phyloP scores from a whole-genome alignment of 1,140 invertebrate species.

The Leptinotarsa texana region DNA sequence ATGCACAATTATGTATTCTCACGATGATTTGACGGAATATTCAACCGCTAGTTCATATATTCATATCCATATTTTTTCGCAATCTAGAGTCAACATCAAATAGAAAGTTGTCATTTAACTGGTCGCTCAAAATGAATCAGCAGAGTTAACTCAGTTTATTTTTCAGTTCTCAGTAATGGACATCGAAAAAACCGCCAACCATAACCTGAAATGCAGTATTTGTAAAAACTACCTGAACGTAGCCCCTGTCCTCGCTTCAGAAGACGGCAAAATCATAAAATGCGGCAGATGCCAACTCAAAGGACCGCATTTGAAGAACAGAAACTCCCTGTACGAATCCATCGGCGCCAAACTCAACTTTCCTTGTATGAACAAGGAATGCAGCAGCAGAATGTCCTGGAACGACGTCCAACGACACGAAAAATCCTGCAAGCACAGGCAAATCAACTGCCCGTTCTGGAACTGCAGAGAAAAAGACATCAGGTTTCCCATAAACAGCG shows the following conservation, averaged over 20 bases:
- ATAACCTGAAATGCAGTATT: conserved; percentile 21
- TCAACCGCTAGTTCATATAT: too few relatives aligned
- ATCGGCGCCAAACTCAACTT: conserved; percentile 24
- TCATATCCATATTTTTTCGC: too few relatives aligned
- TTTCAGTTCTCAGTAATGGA: conserved; percentile 19
- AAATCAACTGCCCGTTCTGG: conserved; percentile 22
- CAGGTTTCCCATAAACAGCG: conserved; percentile 5
- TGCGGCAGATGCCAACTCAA: conserved; percentile 21
- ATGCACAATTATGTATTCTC: too few relatives aligned
- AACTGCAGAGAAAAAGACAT: conserved; percentile 27
- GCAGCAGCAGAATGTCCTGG: conserved; percentile 15
- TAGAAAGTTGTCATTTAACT: background rate
- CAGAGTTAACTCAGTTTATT: background rate
- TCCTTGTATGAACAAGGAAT: conserved; percentile 24
- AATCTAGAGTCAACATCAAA: too few relatives aligned
- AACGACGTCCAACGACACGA: conserved; percentile 20
- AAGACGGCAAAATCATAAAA: conserved; percentile 24
- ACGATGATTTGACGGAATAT: too few relatives aligned
- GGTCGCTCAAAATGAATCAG: background rate
- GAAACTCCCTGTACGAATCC: conserved; percentile 23
- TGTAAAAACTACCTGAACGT: conserved; percentile 25
- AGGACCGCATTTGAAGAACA: conserved; percentile 10
- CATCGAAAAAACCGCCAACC: conserved; percentile 11
- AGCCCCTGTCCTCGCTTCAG: conserved; percentile 16
- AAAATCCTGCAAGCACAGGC: conserved; percentile 16